These are phyloP conservation scores for Microcebus griseorufus DNA, from an alignment of 2,113 vertebrate species.

Conservation along the genomic window DNA sequence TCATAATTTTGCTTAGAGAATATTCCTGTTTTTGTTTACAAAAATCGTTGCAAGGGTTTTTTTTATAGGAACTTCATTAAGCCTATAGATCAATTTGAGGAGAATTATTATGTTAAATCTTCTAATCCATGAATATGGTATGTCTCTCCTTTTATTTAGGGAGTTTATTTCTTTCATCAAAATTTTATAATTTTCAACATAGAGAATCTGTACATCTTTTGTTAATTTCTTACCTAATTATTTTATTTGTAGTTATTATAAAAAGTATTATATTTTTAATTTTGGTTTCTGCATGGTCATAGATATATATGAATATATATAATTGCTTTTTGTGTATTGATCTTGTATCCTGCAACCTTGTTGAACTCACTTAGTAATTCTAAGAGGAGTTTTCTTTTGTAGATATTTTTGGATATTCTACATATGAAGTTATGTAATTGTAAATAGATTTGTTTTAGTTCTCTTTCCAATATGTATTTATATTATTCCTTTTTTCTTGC, in stretches of 20 bases:
- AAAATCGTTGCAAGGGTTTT: neutral
- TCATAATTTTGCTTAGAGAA: neutral
- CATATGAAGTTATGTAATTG: neutral
- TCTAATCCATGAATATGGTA: neutral
- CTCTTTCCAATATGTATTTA: neutral
- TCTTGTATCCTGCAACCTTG: neutral
- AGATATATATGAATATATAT: neutral
- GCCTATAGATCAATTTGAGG: neutral
- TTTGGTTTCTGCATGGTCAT: neutral
- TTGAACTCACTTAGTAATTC: neutral
- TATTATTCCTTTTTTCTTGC: neutral
- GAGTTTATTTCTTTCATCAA: neutral
- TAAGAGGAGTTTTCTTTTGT: neutral
- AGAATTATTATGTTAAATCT: neutral
- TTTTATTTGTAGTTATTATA: neutral
- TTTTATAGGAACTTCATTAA: neutral
- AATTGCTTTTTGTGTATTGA: neutral
- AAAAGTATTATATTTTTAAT: neutral
- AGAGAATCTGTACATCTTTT: neutral
- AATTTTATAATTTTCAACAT: neutral
- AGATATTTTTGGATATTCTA: neutral
- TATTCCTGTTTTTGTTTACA: neutral
- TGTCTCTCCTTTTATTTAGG: neutral
- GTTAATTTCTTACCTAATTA: neutral
- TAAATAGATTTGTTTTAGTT: neutral